Base-by-base conservation (phyloP, 2,888 invertebrate species). In the Drosophila mulleri region DNA sequence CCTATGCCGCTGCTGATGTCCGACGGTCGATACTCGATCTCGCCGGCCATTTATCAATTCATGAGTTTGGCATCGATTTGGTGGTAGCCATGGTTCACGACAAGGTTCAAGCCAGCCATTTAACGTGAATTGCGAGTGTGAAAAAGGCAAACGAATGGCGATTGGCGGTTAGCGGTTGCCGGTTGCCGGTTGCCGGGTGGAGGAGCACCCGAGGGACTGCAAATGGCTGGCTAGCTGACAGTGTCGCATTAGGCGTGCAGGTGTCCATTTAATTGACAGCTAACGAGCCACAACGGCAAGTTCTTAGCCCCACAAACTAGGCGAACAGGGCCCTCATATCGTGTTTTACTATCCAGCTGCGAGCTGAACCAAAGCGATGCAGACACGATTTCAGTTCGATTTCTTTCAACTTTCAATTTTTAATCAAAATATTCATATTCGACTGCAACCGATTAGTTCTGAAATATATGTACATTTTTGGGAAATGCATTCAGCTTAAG, bases 251-350 rank as follows among this genome's bases (percentile, higher is more conserved):
- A 88, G 85, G 82, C 72, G 86, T 68, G 82, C 88, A 86, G 87
- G 87, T 90, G 90, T 88, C 83, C 80, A 84, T 67, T 88, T 88
- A 90, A 88, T 87, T 88, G 89, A 88, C 89, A 88, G 82, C 75
- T 78, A 86, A 84, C 88, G 84, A 88, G 82, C 63, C 73, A 80
- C 76, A 48, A 65, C 73, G 57, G 44, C 35, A n/a, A 37, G 37
- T 37, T 47, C 23, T 44, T 7, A 57, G 29, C 4, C 39, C 20
- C 39, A 6, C 7, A 44, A 32, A 58, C 59, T 48, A 45, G 35
- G 20, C 57, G 37, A 32, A 47, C 71, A 39, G 59, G 60, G 53
- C 67, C 70, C 76, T 83, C 72, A 76, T 80, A 75, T 71, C 67
- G 73, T 80, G 83, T 88, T 78, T 73, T 75, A 74, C 70, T 75